These are phyloP conservation scores for Rachycentron canadum DNA, from an alignment of 2,797 vertebrate species.

Conservation along the genomic window DNA sequence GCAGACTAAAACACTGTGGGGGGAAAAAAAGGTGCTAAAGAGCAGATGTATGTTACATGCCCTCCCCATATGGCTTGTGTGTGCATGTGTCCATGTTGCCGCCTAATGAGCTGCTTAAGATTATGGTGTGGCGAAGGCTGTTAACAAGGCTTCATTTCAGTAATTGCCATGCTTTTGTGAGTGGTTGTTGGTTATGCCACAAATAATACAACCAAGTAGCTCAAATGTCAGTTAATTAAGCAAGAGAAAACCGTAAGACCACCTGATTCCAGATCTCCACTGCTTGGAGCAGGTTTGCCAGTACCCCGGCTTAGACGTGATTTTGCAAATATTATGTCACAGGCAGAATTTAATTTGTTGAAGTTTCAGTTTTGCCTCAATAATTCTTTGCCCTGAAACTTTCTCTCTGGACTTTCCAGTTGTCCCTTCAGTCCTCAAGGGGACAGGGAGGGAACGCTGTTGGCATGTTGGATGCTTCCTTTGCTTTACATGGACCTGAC, in stretches of 20 bases:
- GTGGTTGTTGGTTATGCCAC: constrained; percentile 36
- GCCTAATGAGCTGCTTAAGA: constrained; percentile 70
- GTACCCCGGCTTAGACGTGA: constrained; percentile 31
- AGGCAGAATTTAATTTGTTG: constrained; percentile 49
- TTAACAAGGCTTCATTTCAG: constrained; percentile 50
- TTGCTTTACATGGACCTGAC: neutral
- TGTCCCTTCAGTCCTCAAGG: neutral
- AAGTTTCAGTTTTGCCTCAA: constrained; percentile 47
- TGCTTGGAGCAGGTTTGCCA: constrained; percentile 32
- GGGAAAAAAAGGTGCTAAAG: constrained; percentile 71
- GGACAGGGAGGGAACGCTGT: neutral
- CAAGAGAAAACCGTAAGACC: constrained; percentile 28
- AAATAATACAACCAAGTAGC: constrained; percentile 29
- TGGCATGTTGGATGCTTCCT: neutral
- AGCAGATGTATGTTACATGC: constrained; percentile 62
- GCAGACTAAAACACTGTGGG: constrained; percentile 56
- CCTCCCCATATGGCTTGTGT: constrained; percentile 38
- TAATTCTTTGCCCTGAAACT: constrained; percentile 20
- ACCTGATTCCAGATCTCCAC: constrained; percentile 48
- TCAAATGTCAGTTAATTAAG: constrained; percentile 58
- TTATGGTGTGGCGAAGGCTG: constrained; percentile 36
- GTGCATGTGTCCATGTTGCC: constrained; percentile 41
- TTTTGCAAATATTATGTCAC: constrained; percentile 43
- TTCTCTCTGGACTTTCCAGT: neutral
- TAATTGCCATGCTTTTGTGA: constrained; percentile 47